Base-by-base conservation (phyloP, 2,888 invertebrate species). In the Thereva unica region DNA sequence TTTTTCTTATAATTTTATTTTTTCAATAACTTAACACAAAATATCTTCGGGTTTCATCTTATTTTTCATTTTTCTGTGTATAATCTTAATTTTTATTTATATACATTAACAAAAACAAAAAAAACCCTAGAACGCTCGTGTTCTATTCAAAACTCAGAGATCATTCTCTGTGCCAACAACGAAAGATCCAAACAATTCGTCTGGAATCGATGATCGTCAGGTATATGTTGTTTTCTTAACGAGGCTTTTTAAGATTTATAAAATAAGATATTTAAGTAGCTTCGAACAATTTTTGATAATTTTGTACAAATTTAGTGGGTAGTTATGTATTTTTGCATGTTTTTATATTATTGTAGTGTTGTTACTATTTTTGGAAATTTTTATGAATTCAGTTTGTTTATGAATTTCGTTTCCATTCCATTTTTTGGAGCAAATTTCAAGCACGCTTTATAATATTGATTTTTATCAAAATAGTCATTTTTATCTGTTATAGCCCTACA, bases 111-210 rank as follows among this genome's bases (percentile, higher is more conserved):
- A 70, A 68, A 68, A 61, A n/a, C n/a, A n/a, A n/a, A 55, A 38
- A 61, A 59, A 56, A 67, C 5, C 34, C 53, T 45, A 84, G 84
- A 82, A 85, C 79, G 87, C 87, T 82, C 85, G 89, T 84, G 89
- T 91, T 85, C 88, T 90, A 83, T 93, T 93, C 83, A 93, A 93
- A 85, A 93, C 93, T 74, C 93, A 93, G 85, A 87, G 95, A 77
- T 94, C 94, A 74, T 93, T 93, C 82, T 95, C 94, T 76, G 92
- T 95, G 82, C 95, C 95, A 71, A 92, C 93, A 47, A 90, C 93
- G 69, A 93, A 93, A 85, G 91, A 91, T 80, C 77, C 87, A 74
- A 80, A 79, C 74, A 79, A 78, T 73, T 75, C 79, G 68, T 74
- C 76, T 74, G 78, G 78, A 76, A 78, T 79, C 75, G 79, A 80